Percentiles rank a stretch among this genome's conserved stretches.
Evolutionary conservation across 1,140 invertebrate species (phyloP).

Genomic region (Drosophila paulistorum): DNA sequence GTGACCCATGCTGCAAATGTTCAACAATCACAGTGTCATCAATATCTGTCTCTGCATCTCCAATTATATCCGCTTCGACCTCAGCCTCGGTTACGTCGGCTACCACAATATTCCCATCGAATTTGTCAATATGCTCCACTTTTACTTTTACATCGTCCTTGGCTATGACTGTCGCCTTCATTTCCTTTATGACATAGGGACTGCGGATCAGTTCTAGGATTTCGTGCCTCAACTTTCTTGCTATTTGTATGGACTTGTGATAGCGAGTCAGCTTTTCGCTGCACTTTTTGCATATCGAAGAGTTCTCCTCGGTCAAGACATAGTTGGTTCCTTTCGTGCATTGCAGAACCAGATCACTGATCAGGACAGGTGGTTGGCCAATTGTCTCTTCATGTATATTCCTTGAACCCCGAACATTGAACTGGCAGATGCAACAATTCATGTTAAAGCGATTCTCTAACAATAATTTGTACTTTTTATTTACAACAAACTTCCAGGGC

Average conservation of each 20-base stretch:
- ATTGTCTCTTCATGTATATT: conserved; percentile 64
- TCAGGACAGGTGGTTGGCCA: conserved; percentile 62
- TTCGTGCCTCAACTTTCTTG: conserved; percentile 59
- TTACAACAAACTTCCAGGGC: conserved; percentile 34
- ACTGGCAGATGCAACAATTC: conserved; percentile 75
- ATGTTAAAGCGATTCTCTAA: conserved; percentile 37
- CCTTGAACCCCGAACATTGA: conserved; percentile 63
- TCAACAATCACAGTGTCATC: conserved; percentile 25
- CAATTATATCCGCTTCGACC: conserved; percentile 30
- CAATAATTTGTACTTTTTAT: conserved; percentile 27
- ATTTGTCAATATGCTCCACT: conserved; percentile 35
- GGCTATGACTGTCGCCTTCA: conserved; percentile 30
- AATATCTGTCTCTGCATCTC: conserved; percentile 20
- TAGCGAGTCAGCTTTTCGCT: conserved; percentile 62
- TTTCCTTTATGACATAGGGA: conserved; percentile 54
- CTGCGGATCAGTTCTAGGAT: conserved; percentile 65
- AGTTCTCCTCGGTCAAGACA: conserved; percentile 44
- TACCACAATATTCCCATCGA: conserved; percentile 36
- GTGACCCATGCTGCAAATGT: background rate
- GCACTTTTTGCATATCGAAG: conserved; percentile 70
- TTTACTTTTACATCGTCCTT: conserved; percentile 33
- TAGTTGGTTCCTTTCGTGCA: conserved; percentile 65
- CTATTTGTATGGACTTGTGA: conserved; percentile 67
- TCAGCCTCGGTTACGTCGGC: conserved; percentile 6
- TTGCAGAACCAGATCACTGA: conserved; percentile 62